Evolutionary conservation across 2,797 vertebrate species (phyloP), one percentile per base, ranked within the genome.

Genomic region (Enteromius viviparus): DNA sequence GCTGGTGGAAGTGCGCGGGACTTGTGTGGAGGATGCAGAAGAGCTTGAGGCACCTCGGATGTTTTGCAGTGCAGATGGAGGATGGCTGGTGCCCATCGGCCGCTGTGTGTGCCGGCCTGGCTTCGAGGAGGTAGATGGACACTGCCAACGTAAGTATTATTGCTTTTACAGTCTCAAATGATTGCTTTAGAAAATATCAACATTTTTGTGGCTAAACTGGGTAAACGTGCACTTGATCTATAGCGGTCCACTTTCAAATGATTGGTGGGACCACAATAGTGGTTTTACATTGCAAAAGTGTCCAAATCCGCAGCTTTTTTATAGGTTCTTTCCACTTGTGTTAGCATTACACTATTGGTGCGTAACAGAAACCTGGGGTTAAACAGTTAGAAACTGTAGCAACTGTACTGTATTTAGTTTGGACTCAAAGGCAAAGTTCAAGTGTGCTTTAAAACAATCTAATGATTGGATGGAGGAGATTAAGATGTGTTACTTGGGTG

Each of bases 41-140:
- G 98, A 99, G 88, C 96, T 98, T 77, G 98, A 99, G 0, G 96
- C 97, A 80, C 98, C 98, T 84, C 97, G 98, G 89, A 99, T 99
- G 76, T 99, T 99, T 93, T 99, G 98, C 91, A 99, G 98, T 0
- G 98, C 97, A 0, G 98, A 99, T 0, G 97, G 98, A 42, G 98
- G 99, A 84, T 99, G 98, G 98, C 97, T 99, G 96, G 98, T 99
- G 29, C 98, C 98, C 78, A 99, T 99, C 0, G 98, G 98, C 51
- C 97, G 97, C 90, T 99, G 98, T 87, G 97, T 97, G 71, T 99
- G 98, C 92, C 97, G 96, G 90, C 93, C 97, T 23, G 98, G 98
- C 53, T 97, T 97, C 0, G 97, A 99, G 90, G 96, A 97, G 0
- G 97, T 97, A 89, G 98, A 97, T 87, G 95, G 95, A 1, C 94